phyloP scores from a whole-genome alignment of 2,888 invertebrate species.

The Lordiphosa fenestrarum region DNA sequence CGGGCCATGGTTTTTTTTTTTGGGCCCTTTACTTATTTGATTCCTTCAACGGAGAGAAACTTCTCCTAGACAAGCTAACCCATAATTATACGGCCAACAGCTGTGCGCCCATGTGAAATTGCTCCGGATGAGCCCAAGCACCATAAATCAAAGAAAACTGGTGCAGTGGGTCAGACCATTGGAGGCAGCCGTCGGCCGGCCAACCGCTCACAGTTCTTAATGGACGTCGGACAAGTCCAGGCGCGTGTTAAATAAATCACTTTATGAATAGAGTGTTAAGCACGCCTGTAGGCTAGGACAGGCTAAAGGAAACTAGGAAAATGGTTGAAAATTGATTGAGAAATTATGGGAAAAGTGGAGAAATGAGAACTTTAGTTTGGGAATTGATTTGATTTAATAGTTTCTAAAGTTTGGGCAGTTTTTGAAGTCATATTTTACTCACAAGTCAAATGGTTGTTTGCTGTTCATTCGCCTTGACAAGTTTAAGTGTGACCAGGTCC shows the following conservation, averaged over 20 bases:
- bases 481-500: too few relatives aligned
- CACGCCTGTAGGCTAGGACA: conserved; percentile 33
- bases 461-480: too few relatives aligned
- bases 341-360: too few relatives aligned
- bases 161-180: conserved; percentile 68
- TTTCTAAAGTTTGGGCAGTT: too few relatives aligned
- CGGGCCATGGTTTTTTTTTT: conserved; percentile 39
- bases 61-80: conserved; percentile 31
- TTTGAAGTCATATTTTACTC: too few relatives aligned
- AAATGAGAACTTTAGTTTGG: too few relatives aligned
- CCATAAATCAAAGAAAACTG: conserved; percentile 66
- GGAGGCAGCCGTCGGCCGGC: conserved; percentile 53
- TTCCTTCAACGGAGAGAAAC: conserved; percentile 18
- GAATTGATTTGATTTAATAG: too few relatives aligned
- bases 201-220: conserved; percentile 53
- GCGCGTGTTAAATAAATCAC: conserved; percentile 73
- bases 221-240: conserved; percentile 33
- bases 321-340: too few relatives aligned
- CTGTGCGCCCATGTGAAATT: conserved; percentile 61
- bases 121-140: conserved; percentile 58
- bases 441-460: too few relatives aligned
- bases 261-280: conserved; percentile 63
- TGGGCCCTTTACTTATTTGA: conserved; percentile 59
- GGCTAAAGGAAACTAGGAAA: conserved; percentile 18
- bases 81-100: conserved; percentile 62